phyloP scores from a whole-genome alignment of 2,113 vertebrate genomes.

The Lanius ludovicianus region DNA sequence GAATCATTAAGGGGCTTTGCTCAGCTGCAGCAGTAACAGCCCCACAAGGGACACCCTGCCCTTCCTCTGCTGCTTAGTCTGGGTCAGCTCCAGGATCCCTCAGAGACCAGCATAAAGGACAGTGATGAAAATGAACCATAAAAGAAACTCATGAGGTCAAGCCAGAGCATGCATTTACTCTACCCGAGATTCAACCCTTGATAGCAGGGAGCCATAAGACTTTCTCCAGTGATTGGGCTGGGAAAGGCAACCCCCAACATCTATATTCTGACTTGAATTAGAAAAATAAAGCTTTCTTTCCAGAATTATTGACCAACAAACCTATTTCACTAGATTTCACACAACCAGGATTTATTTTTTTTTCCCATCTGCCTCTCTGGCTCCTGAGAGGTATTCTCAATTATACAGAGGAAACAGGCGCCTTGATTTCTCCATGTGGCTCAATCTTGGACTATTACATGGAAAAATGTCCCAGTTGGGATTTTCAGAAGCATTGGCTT shows the following conservation, averaged over 20 bases:
- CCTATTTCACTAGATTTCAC: background rate
- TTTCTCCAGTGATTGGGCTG: background rate
- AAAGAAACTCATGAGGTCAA: slow-evolving; percentile 38
- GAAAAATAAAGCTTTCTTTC: background rate
- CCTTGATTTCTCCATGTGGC: background rate
- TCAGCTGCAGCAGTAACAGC: slow-evolving; percentile 1
- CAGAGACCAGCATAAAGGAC: slow-evolving; percentile 35
- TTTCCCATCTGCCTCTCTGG: background rate
- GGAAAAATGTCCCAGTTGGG: background rate
- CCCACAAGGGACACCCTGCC: slow-evolving; percentile 46
- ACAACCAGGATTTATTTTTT: background rate
- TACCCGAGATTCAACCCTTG: rapidly evolving
- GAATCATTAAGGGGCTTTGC: slow-evolving; percentile 43
- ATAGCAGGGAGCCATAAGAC: background rate
- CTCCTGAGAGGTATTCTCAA: background rate
- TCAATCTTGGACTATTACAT: background rate
- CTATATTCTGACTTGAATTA: background rate
- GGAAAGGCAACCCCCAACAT: background rate
- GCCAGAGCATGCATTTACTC: background rate
- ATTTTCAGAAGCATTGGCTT: slow-evolving; percentile 5
- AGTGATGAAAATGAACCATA: slow-evolving; percentile 61
- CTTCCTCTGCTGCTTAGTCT: slow-evolving; percentile 17
- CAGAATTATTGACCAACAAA: background rate
- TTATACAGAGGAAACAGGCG: background rate
- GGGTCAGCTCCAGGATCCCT: background rate